phyloP scores from a whole-genome alignment of 2,113 vertebrate genomes.

The Ictalurus punctatus region DNA sequence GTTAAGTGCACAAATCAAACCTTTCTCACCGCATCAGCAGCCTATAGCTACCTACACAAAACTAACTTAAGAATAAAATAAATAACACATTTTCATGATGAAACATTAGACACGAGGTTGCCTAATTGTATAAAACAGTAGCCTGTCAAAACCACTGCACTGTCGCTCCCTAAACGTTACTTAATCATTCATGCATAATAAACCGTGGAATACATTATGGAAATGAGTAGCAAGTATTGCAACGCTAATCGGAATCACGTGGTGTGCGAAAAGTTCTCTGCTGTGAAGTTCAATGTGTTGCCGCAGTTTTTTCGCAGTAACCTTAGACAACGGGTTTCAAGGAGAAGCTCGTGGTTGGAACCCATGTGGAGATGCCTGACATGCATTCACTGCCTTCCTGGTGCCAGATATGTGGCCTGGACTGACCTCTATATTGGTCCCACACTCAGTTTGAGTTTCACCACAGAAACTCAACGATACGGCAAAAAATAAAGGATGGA shows the following conservation, averaged over 20 bases:
- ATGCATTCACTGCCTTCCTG: constrained; percentile 33
- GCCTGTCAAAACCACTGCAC: background rate
- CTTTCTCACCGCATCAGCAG: background rate
- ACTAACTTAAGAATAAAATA: background rate
- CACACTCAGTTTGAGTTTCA: constrained; percentile 24
- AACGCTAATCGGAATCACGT: background rate
- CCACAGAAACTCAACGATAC: background rate
- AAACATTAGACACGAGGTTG: background rate
- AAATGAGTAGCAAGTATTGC: background rate
- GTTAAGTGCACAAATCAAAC: background rate
- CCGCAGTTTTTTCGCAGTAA: constrained; percentile 15
- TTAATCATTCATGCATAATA: background rate
- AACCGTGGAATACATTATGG: background rate
- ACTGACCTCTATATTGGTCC: constrained; percentile 34
- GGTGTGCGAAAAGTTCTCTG: background rate
- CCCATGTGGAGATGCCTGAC: constrained; percentile 26
- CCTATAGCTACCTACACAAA: background rate
- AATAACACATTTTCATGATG: background rate
- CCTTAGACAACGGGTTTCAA: constrained; percentile 13
- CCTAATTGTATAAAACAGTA: background rate
- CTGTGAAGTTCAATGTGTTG: constrained; percentile 24
- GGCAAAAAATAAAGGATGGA: background rate
- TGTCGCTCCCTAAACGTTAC: background rate
- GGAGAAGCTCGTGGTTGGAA: constrained; percentile 30
- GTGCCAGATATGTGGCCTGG: background rate